These are phyloP conservation scores for Dichetophora obliterata DNA, from an alignment of 2,888 invertebrate species.

Conservation along the genomic window DNA sequence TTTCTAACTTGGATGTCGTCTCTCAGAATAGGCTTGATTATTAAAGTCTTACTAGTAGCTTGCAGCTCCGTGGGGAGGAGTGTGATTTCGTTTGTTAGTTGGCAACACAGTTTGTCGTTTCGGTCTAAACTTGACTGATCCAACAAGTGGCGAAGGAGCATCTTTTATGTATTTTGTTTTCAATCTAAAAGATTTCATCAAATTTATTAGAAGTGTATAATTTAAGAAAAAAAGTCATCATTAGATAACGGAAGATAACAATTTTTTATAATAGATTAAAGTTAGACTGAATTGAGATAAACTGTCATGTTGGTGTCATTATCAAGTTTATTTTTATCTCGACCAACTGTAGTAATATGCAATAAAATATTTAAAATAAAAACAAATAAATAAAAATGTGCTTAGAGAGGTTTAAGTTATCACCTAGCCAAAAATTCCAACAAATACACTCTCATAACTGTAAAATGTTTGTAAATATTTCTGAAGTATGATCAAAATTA, in stretches of 20 bases:
- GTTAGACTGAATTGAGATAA: not conserved
- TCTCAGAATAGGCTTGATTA: not conserved
- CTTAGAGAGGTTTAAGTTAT: too few relatives aligned
- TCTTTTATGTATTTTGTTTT: not conserved
- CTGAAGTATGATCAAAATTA: too few relatives aligned
- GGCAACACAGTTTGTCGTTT: not conserved
- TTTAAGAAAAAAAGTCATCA: too few relatives aligned
- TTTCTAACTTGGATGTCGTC: not conserved
- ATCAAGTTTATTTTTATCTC: not conserved
- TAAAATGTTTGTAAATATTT: too few relatives aligned
- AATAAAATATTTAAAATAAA: too few relatives aligned
- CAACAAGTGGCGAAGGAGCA: not conserved
- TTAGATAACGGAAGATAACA: not conserved
- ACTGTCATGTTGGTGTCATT: not conserved
- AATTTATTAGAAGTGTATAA: not conserved
- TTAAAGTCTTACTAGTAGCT: not conserved
- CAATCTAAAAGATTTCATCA: not conserved
- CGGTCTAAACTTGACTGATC: conserved; percentile 18
- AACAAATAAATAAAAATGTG: too few relatives aligned
- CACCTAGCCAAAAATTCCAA: too few relatives aligned
- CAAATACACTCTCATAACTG: too few relatives aligned
- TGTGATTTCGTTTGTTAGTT: not conserved
- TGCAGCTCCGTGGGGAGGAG: not conserved
- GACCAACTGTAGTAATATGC: too few relatives aligned
- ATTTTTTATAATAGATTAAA: not conserved